Conservation (phyloP, 2,113 vertebrate genomes). For the Phalacrocorax carbo region DNA sequence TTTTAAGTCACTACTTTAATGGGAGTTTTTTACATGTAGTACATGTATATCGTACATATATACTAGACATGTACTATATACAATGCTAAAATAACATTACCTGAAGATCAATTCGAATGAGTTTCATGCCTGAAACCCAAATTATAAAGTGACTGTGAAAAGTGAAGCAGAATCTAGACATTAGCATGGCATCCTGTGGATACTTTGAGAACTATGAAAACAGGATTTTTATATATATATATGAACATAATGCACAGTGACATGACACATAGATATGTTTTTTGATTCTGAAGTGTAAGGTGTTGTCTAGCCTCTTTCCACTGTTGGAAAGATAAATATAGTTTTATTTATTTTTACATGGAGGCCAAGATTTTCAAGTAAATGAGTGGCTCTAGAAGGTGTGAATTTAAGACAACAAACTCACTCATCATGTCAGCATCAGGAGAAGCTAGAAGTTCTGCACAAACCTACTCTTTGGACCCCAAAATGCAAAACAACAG, state of each 20-base stretch:
- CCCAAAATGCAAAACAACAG: neutral
- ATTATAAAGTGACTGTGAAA: neutral
- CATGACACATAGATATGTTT: neutral
- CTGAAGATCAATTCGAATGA: neutral
- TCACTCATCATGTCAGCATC: neutral
- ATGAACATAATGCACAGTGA: neutral
- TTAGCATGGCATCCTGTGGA: no score
- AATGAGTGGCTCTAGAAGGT: neutral
- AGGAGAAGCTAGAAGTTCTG: neutral
- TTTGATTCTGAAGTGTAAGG: neutral
- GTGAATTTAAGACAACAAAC: neutral
- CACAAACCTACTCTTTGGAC: neutral
- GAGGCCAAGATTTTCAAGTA: neutral
- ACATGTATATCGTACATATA: rapidly evolving
- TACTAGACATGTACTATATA: neutral
- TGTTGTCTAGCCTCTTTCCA: neutral
- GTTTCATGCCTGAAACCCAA: neutral
- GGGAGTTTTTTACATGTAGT: neutral
- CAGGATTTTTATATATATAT: neutral
- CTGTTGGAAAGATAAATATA: neutral
- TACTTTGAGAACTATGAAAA: neutral
- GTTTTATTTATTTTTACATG: neutral
- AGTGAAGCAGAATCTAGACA: neutral
- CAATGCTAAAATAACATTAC: neutral
- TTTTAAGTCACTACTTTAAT: neutral